Evolutionary conservation across 2,113 vertebrate species (phyloP), one percentile per base, ranked within the genome.

Genomic region (Mionectes macconnelli): DNA sequence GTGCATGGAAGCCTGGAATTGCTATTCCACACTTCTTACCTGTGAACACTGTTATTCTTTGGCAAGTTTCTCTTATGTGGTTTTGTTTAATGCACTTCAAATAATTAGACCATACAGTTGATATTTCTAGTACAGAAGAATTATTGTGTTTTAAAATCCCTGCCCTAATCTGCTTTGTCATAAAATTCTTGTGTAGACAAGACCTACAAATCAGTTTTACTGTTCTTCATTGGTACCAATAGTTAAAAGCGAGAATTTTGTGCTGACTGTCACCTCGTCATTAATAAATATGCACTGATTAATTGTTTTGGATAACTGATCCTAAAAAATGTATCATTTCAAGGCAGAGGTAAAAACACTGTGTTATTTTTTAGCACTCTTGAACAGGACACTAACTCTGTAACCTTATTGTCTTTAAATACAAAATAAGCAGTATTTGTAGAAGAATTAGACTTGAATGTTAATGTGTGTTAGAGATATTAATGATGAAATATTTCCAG

Each of bases 141-240:
- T 85, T 57, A 49, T 3, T 88, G 88, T 93, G 55, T 78, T 90
- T 96, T 83, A 62, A 86, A 95, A 88, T 79, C 75, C 53, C 23
- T 82, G 28, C 87, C 78, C 62, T 90, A 62, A 90, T 87, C 66
- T 3, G 4, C 72, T 83, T 10, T 52, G 57, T 82, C 87, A 73
- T 79, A 64, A 90, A 96, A 77, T 18, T 69, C 77, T 84, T 1
- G 6, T 70, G 77, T 60, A 52, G 87, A 49, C 77, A 81, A 59
- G 77, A 57, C 47, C 12, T 72, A 33, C 56, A 59, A n/a, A 23
- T 57, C n/a, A 25, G 13, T 30, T 91, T 69, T 66, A 3, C 19
- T 84, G 45, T 31, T 90, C 45, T 77, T 68, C 47, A 4, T 75
- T 96, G 31, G 0, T 64, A 44, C 53, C 59, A 40, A 23, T 74